These are phyloP conservation scores for Phrynosoma platyrhinos DNA, from an alignment of 2,113 vertebrate genomes.

Conservation along the genomic window DNA sequence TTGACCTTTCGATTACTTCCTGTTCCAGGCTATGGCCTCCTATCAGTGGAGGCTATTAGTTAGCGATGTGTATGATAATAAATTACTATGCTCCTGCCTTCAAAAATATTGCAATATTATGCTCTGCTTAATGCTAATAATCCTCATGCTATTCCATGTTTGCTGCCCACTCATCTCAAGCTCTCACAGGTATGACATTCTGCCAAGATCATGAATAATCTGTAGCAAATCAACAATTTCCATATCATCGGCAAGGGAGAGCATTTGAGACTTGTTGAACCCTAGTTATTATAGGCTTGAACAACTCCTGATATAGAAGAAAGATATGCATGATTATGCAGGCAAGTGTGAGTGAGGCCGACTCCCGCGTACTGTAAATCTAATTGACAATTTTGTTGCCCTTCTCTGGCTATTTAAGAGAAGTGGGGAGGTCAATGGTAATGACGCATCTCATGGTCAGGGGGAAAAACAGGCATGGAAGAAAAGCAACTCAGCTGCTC, in stretches of 20 bases:
- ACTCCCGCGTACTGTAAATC: conserved; percentile 70
- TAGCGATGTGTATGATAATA: conserved; percentile 17
- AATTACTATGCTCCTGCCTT: not conserved
- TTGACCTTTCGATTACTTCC: conserved; percentile 35
- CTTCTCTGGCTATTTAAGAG: conserved; percentile 81
- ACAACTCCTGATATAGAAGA: conserved; percentile 70
- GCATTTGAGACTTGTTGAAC: conserved; percentile 79
- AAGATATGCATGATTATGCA: conserved; percentile 78
- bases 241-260: conserved; percentile 72
- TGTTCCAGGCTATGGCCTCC: not conserved
- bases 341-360: conserved; percentile 72
- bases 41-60: conserved; percentile 16
- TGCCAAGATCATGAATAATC: conserved; percentile 67
- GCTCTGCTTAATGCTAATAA: conserved; percentile 38
- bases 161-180: conserved; percentile 25
- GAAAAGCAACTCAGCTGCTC: conserved; percentile 68
- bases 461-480: not conserved
- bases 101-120: not conserved
- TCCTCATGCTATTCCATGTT: conserved; percentile 38
- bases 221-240: conserved; percentile 73
- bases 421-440: conserved; percentile 81
- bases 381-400: conserved; percentile 84
- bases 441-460: conserved; percentile 75
- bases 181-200: conserved; percentile 49
- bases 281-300: conserved; percentile 77